Evolutionary conservation across 1,140 invertebrate genomes (phyloP).

Genomic region (Acarapis woodi): DNA sequence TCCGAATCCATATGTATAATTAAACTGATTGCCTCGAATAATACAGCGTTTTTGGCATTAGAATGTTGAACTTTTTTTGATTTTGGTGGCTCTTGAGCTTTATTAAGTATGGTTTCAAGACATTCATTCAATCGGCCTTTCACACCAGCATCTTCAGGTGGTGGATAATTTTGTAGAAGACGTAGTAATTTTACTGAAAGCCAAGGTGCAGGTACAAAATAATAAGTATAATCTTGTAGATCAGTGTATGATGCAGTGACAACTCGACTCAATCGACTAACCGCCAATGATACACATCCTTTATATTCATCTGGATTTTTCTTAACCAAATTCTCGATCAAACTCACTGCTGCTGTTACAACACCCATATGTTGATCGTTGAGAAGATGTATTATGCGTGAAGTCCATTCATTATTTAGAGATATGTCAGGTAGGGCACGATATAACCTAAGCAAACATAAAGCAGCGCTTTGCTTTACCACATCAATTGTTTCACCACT

Average conservation of each 20-base stretch:
- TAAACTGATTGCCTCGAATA: conserved; percentile 97
- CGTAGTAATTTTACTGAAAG: conserved; percentile 87
- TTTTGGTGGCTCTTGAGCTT: conserved; percentile 96
- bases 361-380: conserved; percentile 99
- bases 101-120: conserved; percentile 96
- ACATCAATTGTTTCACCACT: conserved; percentile 98
- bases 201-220: conserved; percentile 99
- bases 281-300: conserved; percentile 87
- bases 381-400: conserved; percentile 84
- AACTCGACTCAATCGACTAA: conserved; percentile 82
- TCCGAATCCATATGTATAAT: conserved; percentile 97
- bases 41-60: conserved; percentile 96
- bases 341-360: conserved; percentile 85
- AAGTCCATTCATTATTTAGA: conserved; percentile 92
- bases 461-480: conserved; percentile 93
- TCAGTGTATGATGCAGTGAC: conserved; percentile 93
- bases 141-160: conserved; percentile 53
- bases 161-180: conserved; percentile 90
- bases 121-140: conserved; percentile 85
- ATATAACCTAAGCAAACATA: conserved; percentile 74
- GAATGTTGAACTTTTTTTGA: conserved; percentile 99
- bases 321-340: conserved; percentile 93
- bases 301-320: conserved; percentile 98
- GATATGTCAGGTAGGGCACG: conserved; percentile 75
- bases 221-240: conserved; percentile 97